Evolutionary conservation across 2,113 vertebrate genomes (phyloP), one percentile per base, ranked within the genome.

Genomic region (Larimichthys polyactis): DNA sequence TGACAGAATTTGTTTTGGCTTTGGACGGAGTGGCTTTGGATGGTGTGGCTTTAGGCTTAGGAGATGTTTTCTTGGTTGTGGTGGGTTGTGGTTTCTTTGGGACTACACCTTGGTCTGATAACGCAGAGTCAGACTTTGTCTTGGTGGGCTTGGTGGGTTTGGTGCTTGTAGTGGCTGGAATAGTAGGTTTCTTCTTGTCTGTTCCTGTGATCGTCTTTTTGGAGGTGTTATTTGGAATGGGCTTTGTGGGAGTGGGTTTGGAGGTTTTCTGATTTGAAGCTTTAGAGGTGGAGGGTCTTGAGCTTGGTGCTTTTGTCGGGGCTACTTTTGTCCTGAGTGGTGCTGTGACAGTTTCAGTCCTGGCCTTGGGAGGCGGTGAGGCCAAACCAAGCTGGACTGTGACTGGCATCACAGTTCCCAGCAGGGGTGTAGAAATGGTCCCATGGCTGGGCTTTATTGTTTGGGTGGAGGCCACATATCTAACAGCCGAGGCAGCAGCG

Each of bases 401-500:
- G n/a, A 88, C 78, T 57, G 94, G 91, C 57, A 84, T 82, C 19
- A 78, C 75, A 14, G 93, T 94, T 67, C 66, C 83, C 62, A 55
- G 81, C 40, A 80, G 59, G 4, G 58, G 36, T 19, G 51, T 84
- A 44, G 84, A n/a, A 64, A 73, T 68, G 70, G 87, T 84, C 57
- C 79, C 71, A 36, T 68, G 66, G 44, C 59, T 81, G 44, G 78
- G 82, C 54, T 89, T 93, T 75, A 81, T 82, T 60, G 75, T 90
- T 82, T 87, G 86, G 46, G 85, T 52, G 15, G 82, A 54, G 44
- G 85, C 75, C 27, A 91, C 82, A 72, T 84, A 71, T 86, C 93
- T 93, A 78, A 94, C 90, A 83, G 90, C 91, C 16, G 90, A 94
- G 65, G 94, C 92, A 52, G 92, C 93, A 67, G 90, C 91, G 0